Conservation (phyloP, 2,797 vertebrate genomes). For the Triplophysa yarkandensis region DNA sequence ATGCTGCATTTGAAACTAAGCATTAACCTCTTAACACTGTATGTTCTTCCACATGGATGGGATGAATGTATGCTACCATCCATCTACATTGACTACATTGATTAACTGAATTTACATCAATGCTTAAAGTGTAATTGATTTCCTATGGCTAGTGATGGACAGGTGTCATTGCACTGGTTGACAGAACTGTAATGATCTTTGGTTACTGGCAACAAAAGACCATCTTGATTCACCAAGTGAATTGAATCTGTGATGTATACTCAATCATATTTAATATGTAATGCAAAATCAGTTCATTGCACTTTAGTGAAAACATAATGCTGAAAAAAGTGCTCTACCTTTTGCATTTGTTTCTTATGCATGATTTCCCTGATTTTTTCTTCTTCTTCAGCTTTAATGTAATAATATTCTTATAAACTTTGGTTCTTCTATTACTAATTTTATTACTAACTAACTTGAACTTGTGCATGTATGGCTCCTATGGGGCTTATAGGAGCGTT, state of each 20-base stretch:
- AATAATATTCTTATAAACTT: not conserved
- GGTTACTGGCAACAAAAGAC: not conserved
- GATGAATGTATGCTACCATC: slow-evolving; percentile 15
- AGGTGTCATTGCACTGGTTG: not conserved
- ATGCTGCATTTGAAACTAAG: slow-evolving; percentile 22
- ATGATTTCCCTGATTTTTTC: slow-evolving; percentile 1
- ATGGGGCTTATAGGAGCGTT: not conserved
- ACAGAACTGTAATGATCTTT: not conserved
- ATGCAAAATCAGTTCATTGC: slow-evolving; percentile 1
- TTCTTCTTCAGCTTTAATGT: not conserved
- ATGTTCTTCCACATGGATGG: not conserved
- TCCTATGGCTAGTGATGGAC: not conserved
- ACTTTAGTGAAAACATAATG: not conserved
- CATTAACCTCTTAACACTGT: slow-evolving; percentile 21
- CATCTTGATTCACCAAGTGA: not conserved
- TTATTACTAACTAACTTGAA: not conserved
- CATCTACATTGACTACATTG: slow-evolving; percentile 24
- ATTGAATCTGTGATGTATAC: not conserved
- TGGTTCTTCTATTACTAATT: not conserved
- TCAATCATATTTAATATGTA: slow-evolving; percentile 1
- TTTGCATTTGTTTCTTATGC: slow-evolving; percentile 1
- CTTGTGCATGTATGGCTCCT: slow-evolving; percentile 18
- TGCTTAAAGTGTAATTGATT: slow-evolving; percentile 8
- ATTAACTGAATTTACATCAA: not conserved
- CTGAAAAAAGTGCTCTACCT: not conserved